Evolutionary conservation across 1,140 invertebrate species (phyloP), one percentile per base, ranked within the genome.

Genomic region (Anoplolepis gracilipes): DNA sequence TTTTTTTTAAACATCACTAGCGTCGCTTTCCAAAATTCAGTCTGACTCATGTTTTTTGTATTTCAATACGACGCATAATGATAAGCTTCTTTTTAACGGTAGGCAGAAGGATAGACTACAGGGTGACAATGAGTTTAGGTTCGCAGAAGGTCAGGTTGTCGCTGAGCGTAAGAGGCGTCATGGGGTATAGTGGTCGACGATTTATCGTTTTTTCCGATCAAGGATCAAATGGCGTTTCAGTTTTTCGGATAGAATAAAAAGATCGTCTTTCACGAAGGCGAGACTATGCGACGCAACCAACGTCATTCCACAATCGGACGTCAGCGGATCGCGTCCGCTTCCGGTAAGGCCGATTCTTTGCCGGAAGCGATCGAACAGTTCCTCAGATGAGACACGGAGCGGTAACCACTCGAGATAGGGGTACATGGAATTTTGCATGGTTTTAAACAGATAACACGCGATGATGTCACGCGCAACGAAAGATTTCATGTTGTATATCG

Each of bases 61-160:
- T 75, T 75, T 76, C 13, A n/a, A n/a, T n/a, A n/a, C 0, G 11
- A 61, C 39, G 33, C 13, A 53, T 19, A 33, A 22, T 13, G 73
- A 39, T 57, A 76, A 25, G 30, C 22, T 36, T 6, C 57, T 76
- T 39, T 13, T 19, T 42, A 39, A 57, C 2, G 8, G 57, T 33
- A n/a, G n/a, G 36, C 5, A 30, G 36, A 28, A 1, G 1, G 16
- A 10, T n/a, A 16, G 28, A 33, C 7, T 19, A 0, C 8, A 1
- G 49, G 76, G 84, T 79, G 85, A 87, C 84, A 86, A 65, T 19
- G 53, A 69, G 82, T 91, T 91, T 92, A 91, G 87, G 90, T 86
- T 86, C 87, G 69, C 87, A 49, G 85, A 75, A 86, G 85, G 86
- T 90, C 39, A 3, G 78, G 69, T 85, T 82, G 25, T 30, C 77